Evolutionary conservation across 1,140 invertebrate species (phyloP), one percentile per base, ranked within the genome.

Genomic region (Drosophila grimshawi): DNA sequence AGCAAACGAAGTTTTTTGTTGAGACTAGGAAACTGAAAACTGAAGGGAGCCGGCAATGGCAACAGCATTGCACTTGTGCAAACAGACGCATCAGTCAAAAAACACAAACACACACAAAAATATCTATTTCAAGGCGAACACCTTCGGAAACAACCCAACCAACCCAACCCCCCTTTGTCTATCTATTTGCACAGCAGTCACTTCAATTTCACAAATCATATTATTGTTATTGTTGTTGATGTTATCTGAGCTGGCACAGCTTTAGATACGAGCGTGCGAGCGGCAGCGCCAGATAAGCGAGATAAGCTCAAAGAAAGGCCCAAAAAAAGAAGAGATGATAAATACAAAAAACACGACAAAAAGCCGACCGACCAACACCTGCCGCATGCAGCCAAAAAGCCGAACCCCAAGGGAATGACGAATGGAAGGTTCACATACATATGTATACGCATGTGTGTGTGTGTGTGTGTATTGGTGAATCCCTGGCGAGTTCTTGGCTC

Each of bases 211-310:
- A 64, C 39, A 68, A 62, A 62, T 62, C 33, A 49, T 41, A 61
- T 52, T 45, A 11, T 46, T 48, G 7, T 11, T 59, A 5, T 64
- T 37, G 43, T 33, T 59, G 43, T 62, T 65, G 43, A 45, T 76
- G 68, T 61, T 76, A 70, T 71, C 60, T 78, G 72, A 60, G 48
- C 64, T 57, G 53, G 35, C 43, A 37, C 56, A 57, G 53, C 46
- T 60, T 63, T 43, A 52, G 57, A 67, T 65, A 72, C 55, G 71
- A 62, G 59, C 48, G 73, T 76, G 69, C 66, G 49, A 76, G 67
- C 59, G 56, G 65, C 65, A 61, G 65, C 71, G 52, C 49, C 66
- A 78, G 73, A 79, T 76, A 79, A 79, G 62, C 52, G 53, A 76
- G 76, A 79, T 79, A 79, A 72, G 73, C 76, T 61, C 46, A 30